Base-by-base conservation (phyloP, 1,140 invertebrate species). In the Neodiprion pinetum region DNA sequence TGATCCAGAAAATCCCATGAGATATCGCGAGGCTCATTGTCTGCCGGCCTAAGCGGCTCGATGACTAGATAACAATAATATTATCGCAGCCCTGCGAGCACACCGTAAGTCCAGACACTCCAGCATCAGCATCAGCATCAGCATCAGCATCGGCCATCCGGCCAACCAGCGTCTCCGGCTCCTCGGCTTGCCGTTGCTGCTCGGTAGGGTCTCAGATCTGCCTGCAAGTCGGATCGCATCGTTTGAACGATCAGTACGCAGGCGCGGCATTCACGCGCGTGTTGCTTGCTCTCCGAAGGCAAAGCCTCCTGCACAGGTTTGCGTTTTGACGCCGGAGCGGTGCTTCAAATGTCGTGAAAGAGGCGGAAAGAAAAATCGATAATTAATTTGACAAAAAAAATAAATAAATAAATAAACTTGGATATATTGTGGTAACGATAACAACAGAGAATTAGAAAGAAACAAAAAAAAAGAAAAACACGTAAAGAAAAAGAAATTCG, bases 311-410 rank as follows among this genome's bases (percentile, higher is more conserved):
- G 28, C 28, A 40, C 28, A 61, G 53, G 53, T 61, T 14, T 61
- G 53, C n/a, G 53, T 61, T 61, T 61, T 61, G n/a, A 61, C n/a
- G 53, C 53, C 5, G 53, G 11, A 61, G 53, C 53, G 53, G n/a
- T 61, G 53, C 53, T 61, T 61, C 53, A 61, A 61, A 61, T 61
- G 53, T 61, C n/a, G 53, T 61, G 53, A 61, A 17, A 61, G n/a
- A 61, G n/a, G 53, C 53, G 53, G 8, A n/a, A 14, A 61, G n/a
- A 61, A 61, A 61, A 2, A 61, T 61, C 5, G 53, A 21, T 21
- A 21, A 21, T 21, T 21, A 21, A 21, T 21, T 21, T 21, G 17
- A 21, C 17, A 21, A 21, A 21, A 21, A 61, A 61, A 61, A 14
- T 61, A 5, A 61, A 61, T 0, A 14, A 61, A 61, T 17, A 17